These are phyloP conservation scores for Hemibagrus guttatus DNA, from an alignment of 2,797 vertebrate genomes.

Conservation along the genomic window DNA sequence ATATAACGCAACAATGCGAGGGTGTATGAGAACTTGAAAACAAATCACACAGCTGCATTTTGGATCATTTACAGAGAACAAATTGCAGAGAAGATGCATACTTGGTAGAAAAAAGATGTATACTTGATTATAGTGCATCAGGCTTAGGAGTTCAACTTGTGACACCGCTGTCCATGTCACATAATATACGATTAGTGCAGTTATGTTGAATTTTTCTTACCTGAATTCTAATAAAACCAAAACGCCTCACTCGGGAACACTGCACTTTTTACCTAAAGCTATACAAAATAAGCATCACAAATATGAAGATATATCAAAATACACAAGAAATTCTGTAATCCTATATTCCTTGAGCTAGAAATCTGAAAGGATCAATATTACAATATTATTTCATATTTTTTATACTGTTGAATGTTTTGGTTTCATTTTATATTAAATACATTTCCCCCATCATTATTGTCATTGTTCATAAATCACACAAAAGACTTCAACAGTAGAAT, in stretches of 20 bases:
- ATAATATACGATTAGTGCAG: neutral
- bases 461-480: neutral
- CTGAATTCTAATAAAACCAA: neutral
- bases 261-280: neutral
- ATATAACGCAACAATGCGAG: no score
- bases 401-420: no score
- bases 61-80: no score
- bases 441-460: no score
- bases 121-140: neutral
- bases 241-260: neutral
- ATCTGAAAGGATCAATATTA: neutral
- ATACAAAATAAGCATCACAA: neutral
- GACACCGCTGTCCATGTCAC: neutral
- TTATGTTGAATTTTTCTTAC: neutral
- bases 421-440: no score
- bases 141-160: neutral
- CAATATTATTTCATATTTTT: no score
- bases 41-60: no score
- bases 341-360: neutral
- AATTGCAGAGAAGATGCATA: no score
- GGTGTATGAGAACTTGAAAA: no score
- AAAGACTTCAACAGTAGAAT: neutral
- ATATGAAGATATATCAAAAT: neutral
- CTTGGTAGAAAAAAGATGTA: no score
- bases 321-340: neutral